Base-by-base conservation (phyloP, 2,888 invertebrate genomes). In the Hirtodrosophila histrioides region DNA sequence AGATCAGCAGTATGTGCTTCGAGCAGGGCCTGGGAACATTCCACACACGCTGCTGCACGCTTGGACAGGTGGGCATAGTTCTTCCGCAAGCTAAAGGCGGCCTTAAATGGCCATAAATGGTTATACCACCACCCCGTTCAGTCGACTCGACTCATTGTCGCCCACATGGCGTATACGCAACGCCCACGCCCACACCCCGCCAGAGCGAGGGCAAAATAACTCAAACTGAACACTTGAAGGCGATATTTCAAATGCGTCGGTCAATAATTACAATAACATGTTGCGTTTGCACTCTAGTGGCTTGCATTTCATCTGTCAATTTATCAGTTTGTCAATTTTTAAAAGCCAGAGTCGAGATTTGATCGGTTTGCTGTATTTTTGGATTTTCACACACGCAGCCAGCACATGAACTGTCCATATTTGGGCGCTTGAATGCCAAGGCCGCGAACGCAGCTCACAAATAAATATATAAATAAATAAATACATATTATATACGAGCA, bases 401-500 rank as follows among this genome's bases (percentile, higher is more conserved):
- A 27, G 27, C 73, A 79, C 63, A 62, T 70, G 70, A 73, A 67
- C 62, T 68, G 54, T 45, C 88, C 85, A 81, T 87, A 87, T 85
- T 87, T 84, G 84, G 82, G 56, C 63, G 56, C 73, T 68, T 78
- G 84, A 85, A 85, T 85, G 88, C 88, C 84, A 85, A 88, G 84
- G 88, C 66, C 82, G 62, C 37, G 27, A 27, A 27, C 27, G 27
- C 6, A 62, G 50, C 69, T 48, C 64, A 58, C 53, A 54, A 50
- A 50, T 17, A 17, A 64, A 65, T 7, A 62, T 40, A 39, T 49
- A 23, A 50, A 51, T 41, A 49, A 46, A 54, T 33, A 48, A 40
- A 49, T 17, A 50, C 36, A 39, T 56, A 27, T 43, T 24, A 37
- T 41, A 53, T 27, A 65, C 35, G 17, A 17, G 17, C 17, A 31